A percentile compares a stretch with the other conserved stretches of the same genome.
Conservation (phyloP, 1,140 invertebrate species). For the Uloborus diversus region DNA sequence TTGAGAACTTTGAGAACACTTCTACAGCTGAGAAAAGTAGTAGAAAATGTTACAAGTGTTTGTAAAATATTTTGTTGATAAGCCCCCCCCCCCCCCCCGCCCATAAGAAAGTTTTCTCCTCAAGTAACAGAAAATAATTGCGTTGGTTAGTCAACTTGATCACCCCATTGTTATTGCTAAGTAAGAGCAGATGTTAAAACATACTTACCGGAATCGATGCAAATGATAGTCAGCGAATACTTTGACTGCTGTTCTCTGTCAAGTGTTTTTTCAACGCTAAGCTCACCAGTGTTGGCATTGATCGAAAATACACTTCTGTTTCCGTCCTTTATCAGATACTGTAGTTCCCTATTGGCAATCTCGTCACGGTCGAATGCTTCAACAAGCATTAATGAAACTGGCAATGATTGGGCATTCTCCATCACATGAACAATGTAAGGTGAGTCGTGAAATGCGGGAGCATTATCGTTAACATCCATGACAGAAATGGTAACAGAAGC, state of each 20-base stretch:
- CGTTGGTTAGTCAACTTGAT: too few species aligned
- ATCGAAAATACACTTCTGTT: constrained; percentile 83
- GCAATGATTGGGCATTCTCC: constrained; percentile 69
- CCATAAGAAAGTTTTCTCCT: too few species aligned
- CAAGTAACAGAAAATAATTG: too few species aligned
- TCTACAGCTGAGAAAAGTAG: too few species aligned
- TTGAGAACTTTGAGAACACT: too few species aligned
- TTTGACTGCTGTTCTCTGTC: constrained; percentile 82
- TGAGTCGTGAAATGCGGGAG: constrained; percentile 89
- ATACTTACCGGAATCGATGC: constrained; percentile 83
- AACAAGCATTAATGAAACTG: constrained; percentile 69
- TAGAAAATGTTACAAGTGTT: too few species aligned
- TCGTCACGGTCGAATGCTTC: constrained; percentile 88
- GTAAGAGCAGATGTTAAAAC: too few species aligned
- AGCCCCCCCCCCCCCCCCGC: too few species aligned
- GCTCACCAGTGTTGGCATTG: constrained; percentile 87
- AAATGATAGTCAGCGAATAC: constrained; percentile 84
- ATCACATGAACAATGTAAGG: constrained; percentile 91
- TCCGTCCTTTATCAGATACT: constrained; percentile 92
- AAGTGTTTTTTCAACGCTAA: constrained; percentile 79
- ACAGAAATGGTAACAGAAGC: constrained; percentile 75
- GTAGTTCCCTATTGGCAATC: constrained; percentile 86
- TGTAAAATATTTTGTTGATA: too few species aligned
- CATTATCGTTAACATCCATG: constrained; percentile 93
- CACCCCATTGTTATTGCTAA: too few species aligned